These are phyloP conservation scores for Ochropleura plecta DNA, from an alignment of 2,888 invertebrate species.

Conservation along the genomic window DNA sequence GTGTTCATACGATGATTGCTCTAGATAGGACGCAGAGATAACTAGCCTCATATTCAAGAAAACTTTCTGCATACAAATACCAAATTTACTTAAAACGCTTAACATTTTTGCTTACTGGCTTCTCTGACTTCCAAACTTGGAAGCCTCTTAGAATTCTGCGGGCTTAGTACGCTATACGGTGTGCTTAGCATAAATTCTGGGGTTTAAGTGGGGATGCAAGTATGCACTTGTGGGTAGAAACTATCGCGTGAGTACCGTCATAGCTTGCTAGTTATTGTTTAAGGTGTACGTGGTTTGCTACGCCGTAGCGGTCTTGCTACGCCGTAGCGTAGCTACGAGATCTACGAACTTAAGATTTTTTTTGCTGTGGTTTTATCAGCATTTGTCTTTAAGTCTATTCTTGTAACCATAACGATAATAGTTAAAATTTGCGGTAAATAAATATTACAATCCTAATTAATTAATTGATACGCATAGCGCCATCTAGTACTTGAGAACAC, in stretches of 20 bases:
- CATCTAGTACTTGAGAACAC: too few species aligned
- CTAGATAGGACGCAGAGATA: not conserved
- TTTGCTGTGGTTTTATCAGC: too few species aligned
- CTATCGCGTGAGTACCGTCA: slow-evolving; percentile 9
- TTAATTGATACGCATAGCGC: too few species aligned
- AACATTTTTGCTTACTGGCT: not conserved
- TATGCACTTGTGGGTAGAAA: slow-evolving; percentile 30
- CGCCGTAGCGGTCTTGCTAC: slow-evolving; percentile 29
- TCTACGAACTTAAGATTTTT: not conserved
- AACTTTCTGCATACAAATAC: slow-evolving; percentile 3
- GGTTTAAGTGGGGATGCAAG: slow-evolving; percentile 23
- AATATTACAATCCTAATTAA: too few species aligned
- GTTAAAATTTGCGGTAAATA: too few species aligned
- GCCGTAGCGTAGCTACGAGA: slow-evolving; percentile 18
- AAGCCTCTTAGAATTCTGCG: slow-evolving; percentile 29
- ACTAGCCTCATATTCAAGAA: not conserved
- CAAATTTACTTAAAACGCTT: not conserved
- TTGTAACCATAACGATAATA: too few species aligned
- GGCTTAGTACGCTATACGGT: slow-evolving; percentile 15
- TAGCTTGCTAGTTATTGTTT: slow-evolving; percentile 1
- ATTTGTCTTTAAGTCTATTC: too few species aligned
- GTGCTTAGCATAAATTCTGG: slow-evolving; percentile 38
- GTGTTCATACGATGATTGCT: not conserved
- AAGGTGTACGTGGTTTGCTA: slow-evolving; percentile 24
- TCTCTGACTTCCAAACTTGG: slow-evolving; percentile 5